phyloP scores from a whole-genome alignment of 1,140 invertebrate species.

The Drosophila elegans region DNA sequence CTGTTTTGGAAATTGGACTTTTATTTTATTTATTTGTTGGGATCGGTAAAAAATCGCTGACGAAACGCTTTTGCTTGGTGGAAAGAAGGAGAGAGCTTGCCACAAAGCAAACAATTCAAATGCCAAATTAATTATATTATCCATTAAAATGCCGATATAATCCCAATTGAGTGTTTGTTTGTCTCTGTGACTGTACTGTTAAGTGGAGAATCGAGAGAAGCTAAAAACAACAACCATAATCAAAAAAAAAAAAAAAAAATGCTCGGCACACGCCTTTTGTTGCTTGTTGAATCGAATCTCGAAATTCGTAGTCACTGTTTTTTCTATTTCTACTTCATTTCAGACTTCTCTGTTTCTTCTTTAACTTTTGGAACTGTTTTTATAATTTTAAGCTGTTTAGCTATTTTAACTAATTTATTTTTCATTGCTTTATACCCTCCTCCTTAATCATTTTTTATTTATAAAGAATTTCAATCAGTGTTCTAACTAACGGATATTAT shows the following conservation, averaged over 20 bases:
- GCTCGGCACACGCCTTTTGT: conserved; percentile 28
- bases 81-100: conserved; percentile 1
- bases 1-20: conserved; percentile 3
- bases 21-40: not conserved
- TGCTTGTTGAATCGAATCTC: not conserved
- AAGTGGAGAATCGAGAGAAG: conserved; percentile 11
- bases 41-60: conserved; percentile 5
- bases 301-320: not conserved
- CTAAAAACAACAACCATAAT: conserved; percentile 6
- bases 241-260: not conserved
- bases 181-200: conserved; percentile 31
- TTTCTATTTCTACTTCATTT: not conserved
- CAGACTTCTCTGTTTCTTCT: not conserved
- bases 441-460: no score
- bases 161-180: not conserved
- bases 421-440: no score
- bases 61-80: conserved; percentile 6
- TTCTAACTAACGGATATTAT: conserved; percentile 9
- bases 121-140: conserved; percentile 54
- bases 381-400: not conserved
- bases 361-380: not conserved
- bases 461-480: not conserved
- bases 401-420: not conserved
- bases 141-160: conserved; percentile 32
- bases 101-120: conserved; percentile 27